These are phyloP conservation scores for Drosophila subquinaria DNA, from an alignment of 2,888 invertebrate genomes.

Conservation along the genomic window DNA sequence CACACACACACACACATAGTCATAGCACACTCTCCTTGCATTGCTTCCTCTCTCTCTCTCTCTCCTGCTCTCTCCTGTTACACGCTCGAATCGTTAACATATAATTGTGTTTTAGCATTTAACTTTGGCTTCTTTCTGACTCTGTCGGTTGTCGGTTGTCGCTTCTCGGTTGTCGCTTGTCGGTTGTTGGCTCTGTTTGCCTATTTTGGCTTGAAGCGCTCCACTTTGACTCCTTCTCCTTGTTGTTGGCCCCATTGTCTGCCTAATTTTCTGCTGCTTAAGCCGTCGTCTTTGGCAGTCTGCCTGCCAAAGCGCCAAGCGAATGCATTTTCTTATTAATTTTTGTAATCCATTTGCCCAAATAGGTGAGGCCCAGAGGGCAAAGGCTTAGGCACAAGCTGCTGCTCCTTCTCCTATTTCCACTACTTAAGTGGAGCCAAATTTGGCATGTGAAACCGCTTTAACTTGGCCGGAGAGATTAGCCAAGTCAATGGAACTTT, in stretches of 20 bases:
- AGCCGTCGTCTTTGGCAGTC: slow-evolving; percentile 52
- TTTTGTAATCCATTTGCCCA: slow-evolving; percentile 66
- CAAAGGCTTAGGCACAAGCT: slow-evolving; percentile 23
- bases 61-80: slow-evolving; percentile 33
- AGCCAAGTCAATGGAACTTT: slow-evolving; percentile 20
- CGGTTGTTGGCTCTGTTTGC: slow-evolving; percentile 39
- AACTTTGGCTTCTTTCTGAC: slow-evolving; percentile 64
- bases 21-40: slow-evolving; percentile 6
- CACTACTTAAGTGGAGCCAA: slow-evolving; percentile 9
- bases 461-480: slow-evolving; percentile 22
- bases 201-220: slow-evolving; percentile 61
- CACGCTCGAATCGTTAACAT: slow-evolving; percentile 62
- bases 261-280: slow-evolving; percentile 71
- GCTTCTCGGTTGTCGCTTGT: slow-evolving; percentile 32
- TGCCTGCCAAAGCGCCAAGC: slow-evolving; percentile 36
- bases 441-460: slow-evolving; percentile 26
- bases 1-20: slow-evolving; percentile 16
- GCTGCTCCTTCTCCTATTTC: background rate
- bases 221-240: slow-evolving; percentile 45
- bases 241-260: slow-evolving; percentile 66
- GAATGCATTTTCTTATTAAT: slow-evolving; percentile 66
- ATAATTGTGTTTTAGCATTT: slow-evolving; percentile 79
- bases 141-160: slow-evolving; percentile 27
- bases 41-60: slow-evolving; percentile 26
- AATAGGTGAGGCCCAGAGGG: slow-evolving; percentile 44